Base-by-base conservation (phyloP, 2,113 vertebrate genomes). In the Cygnus buccinator region DNA sequence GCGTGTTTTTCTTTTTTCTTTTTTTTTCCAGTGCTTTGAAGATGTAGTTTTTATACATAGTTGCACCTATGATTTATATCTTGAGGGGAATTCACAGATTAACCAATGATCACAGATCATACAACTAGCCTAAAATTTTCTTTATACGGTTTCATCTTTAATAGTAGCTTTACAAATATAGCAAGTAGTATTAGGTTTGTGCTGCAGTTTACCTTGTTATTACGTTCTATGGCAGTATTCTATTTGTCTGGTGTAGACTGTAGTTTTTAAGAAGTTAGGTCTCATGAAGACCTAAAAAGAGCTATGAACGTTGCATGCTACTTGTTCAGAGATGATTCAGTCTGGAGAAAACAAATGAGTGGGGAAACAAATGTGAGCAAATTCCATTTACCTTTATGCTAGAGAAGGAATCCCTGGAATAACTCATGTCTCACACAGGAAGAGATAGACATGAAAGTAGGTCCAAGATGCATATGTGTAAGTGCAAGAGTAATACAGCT, bases 281-380 rank as follows among this genome's bases (percentile, higher is more conserved):
- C 50, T 57, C 2, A 2, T 9, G 20, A 62, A 87, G 89, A 97
- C 70, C 93, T 94, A 87, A 96, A 94, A 44, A 70, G 88, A 94
- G 82, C 92, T 65, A 72, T 81, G 43, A 57, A 55, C 22, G 23
- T 89, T 85, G 59, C 87, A 31, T 77, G 20, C 63, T 57, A 1
- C 8, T 84, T 39, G 62, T 65, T 65, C 70, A 90, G 87, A 79
- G 44, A 72, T 90, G 14, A 41, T 57, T 57, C 9, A 37, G 35
- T 61, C 62, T 84, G 92, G 75, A 91, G 92, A 94, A 93, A 74
- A 29, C 16, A 84, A 83, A 80, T 83, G 79, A 94, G 17, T 17
- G 33, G 50, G 90, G 80, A 89, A 93, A 92, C 57, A 95, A 97
- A 59, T 89, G 79, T 84, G 35, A 73, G 22, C 8, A 23, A 23